Evolutionary conservation across 2,888 invertebrate species (phyloP), one percentile per base, ranked within the genome.

Genomic region (Ichneumon xanthorius): DNA sequence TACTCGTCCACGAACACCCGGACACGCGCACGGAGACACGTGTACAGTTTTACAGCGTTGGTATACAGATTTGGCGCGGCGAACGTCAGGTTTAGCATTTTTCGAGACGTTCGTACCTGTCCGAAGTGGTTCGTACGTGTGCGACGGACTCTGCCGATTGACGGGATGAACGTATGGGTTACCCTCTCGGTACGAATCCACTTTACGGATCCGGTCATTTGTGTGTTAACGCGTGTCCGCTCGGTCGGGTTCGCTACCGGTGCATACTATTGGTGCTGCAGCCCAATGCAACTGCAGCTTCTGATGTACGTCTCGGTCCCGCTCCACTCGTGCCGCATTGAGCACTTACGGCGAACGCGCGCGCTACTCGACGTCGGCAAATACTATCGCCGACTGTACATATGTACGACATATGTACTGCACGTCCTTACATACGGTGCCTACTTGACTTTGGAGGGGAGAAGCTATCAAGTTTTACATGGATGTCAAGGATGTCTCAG

Each of bases 181-280:
- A 40, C 65, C 45, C 53, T 65, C 76, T 30, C 71, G 75, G 80
- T 77, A 72, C 72, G 82, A 68, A 72, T 82, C 82, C 82, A 82
- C 85, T 85, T 80, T 77, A 68, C 67, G 68, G 82, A 82, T 85
- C 85, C 85, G 85, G 85, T 85, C 76, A 85, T 85, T 85, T 85
- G 82, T 85, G 82, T 80, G 85, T 82, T 85, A 85, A 85, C 80
- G 82, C 85, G 80, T 85, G 85, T 85, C 85, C 82, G 82, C 85
- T 53, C 61, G 65, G 53, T 50, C 45, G 76, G 22, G 16, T 37
- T 22, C 37, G 11, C 58, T 73, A 53, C 58, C 68, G 79, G 58
- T 61, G 71, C 70, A 73, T 70, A 70, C 33, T 48, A 55, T 45
- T 61, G 26, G 45, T 30, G 30, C 72, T 73, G 26, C 26, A 11